Evolutionary conservation across 1,140 invertebrate species (phyloP).

Genomic region (Diprion similis): DNA sequence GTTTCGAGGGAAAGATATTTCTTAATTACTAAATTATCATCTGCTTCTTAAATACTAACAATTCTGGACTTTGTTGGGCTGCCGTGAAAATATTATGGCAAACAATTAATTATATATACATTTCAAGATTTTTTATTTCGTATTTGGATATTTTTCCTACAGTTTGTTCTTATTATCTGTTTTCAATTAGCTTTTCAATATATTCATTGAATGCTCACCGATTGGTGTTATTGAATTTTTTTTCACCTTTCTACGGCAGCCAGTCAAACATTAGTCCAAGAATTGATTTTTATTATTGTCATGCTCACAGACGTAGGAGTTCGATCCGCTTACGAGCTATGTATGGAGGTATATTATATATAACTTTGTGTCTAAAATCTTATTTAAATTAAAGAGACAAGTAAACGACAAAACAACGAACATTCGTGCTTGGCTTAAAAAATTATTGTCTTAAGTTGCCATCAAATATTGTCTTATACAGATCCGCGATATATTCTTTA

Average conservation of each 20-base stretch:
- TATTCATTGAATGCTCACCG: not conserved
- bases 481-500: not conserved
- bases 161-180: slow-evolving; percentile 20
- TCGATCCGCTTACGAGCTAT: slow-evolving; percentile 42
- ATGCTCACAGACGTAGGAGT: slow-evolving; percentile 48
- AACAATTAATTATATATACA: too few species aligned
- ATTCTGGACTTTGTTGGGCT: not conserved
- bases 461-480: slow-evolving; percentile 24
- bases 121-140: too few species aligned
- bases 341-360: slow-evolving; percentile 25
- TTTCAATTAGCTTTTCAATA: slow-evolving; percentile 16
- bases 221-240: not conserved
- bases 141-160: too few species aligned
- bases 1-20: not conserved
- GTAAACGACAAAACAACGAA: not conserved
- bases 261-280: slow-evolving; percentile 18
- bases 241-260: not conserved
- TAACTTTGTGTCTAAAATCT: slow-evolving; percentile 22
- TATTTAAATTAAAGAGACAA: not conserved
- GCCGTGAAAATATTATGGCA: not conserved
- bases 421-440: not conserved
- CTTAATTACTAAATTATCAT: not conserved
- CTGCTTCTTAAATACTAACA: not conserved
- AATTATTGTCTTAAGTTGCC: slow-evolving; percentile 25
- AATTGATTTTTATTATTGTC: slow-evolving; percentile 42